phyloP scores from a whole-genome alignment of 2,888 invertebrate species.

The Pyrrhia umbra region DNA sequence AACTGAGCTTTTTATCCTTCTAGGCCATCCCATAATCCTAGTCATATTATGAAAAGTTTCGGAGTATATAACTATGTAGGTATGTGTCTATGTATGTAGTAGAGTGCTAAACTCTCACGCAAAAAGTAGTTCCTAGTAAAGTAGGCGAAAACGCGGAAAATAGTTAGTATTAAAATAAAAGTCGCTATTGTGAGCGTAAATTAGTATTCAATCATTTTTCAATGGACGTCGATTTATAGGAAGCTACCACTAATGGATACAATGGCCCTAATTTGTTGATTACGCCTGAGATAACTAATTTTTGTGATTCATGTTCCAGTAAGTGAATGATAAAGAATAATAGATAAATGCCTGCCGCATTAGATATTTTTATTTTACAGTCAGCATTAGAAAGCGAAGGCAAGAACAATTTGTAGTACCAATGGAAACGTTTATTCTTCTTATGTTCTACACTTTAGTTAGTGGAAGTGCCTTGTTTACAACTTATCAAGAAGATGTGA shows the following conservation, averaged over 20 bases:
- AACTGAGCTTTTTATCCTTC: too few relatives aligned
- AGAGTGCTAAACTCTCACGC: too few relatives aligned
- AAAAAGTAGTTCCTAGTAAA: too few relatives aligned
- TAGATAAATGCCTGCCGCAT: background rate
- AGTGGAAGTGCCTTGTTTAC: conserved; percentile 23
- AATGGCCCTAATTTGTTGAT: background rate
- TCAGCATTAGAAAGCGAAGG: background rate
- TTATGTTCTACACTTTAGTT: background rate
- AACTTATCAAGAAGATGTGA: background rate
- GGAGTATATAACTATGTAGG: too few relatives aligned
- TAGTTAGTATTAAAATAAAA: too few relatives aligned
- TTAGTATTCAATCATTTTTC: background rate
- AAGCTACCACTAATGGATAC: too few relatives aligned
- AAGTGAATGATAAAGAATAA: background rate
- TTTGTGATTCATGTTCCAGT: background rate
- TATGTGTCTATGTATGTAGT: too few relatives aligned
- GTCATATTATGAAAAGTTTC: too few relatives aligned
- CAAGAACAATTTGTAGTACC: background rate
- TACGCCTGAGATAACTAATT: background rate
- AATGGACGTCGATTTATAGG: too few relatives aligned
- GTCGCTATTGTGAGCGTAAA: too few relatives aligned
- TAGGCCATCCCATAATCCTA: too few relatives aligned
- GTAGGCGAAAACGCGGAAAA: too few relatives aligned
- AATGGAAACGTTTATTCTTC: conserved; percentile 10
- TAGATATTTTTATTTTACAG: background rate